These are phyloP conservation scores for Megaustenia siamemsis DNA, from an alignment of 2,888 invertebrate genomes.

Conservation along the genomic window DNA sequence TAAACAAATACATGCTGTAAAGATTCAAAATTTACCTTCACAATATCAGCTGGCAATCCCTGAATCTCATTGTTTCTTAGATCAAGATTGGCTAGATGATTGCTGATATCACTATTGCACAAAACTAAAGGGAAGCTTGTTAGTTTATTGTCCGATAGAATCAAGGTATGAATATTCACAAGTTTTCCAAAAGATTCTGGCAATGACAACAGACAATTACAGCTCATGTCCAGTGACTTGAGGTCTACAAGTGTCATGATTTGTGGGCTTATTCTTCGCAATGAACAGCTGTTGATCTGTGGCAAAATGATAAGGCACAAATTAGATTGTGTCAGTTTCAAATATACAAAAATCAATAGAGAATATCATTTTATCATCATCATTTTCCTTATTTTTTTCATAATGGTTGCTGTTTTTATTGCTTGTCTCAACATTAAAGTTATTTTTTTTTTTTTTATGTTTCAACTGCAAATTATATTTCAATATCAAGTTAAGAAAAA, in stretches of 20 bases:
- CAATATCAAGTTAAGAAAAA: too few species aligned
- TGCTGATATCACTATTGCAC: background rate
- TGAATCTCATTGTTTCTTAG: slow-evolving; percentile 41
- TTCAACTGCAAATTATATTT: too few species aligned
- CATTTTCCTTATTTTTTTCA: too few species aligned
- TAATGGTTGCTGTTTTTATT: too few species aligned
- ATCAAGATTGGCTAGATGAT: slow-evolving; percentile 18
- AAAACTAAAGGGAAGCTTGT: slow-evolving; percentile 23
- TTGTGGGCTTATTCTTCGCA: slow-evolving; percentile 43
- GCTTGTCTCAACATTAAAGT: too few species aligned
- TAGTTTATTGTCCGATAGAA: slow-evolving; percentile 38
- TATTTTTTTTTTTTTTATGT: too few species aligned
- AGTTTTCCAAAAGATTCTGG: slow-evolving; percentile 44
- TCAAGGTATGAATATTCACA: background rate
- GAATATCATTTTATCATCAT: too few species aligned
- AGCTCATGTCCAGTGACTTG: slow-evolving; percentile 31
- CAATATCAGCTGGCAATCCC: slow-evolving; percentile 5
- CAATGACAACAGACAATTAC: slow-evolving; percentile 3
- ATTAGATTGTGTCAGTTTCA: too few species aligned
- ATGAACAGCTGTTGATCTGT: slow-evolving; percentile 37
- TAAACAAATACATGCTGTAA: background rate
- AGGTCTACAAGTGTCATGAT: slow-evolving; percentile 26
- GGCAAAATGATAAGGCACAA: background rate
- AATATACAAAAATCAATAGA: too few species aligned
- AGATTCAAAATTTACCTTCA: background rate